Evolutionary conservation across 2,797 vertebrate species (phyloP).

Genomic region (Malacoraja senta): DNA sequence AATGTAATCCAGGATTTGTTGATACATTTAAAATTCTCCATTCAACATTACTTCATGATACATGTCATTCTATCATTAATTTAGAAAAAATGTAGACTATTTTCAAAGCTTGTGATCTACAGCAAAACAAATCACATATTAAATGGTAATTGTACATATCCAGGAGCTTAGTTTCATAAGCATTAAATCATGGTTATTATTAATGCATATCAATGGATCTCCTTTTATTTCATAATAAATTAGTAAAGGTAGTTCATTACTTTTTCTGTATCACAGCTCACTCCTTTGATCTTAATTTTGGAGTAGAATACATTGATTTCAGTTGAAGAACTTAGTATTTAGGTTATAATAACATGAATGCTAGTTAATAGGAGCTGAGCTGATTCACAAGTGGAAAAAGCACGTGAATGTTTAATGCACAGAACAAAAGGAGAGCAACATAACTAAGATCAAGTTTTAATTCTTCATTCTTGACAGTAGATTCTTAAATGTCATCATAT

Average conservation of each 20-base stretch:
- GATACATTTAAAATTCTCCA: neutral
- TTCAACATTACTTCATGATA: neutral
- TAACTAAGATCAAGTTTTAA: neutral
- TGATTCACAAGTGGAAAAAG: neutral
- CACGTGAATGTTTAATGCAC: slow-evolving; percentile 4
- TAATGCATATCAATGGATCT: neutral
- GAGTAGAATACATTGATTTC: neutral
- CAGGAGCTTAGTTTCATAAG: neutral
- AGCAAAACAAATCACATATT: neutral
- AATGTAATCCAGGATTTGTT: neutral
- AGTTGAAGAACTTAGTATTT: neutral
- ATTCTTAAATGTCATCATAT: neutral
- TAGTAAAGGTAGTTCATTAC: neutral
- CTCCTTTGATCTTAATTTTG: neutral
- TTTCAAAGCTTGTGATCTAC: neutral
- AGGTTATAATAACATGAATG: neutral
- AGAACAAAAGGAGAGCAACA: neutral
- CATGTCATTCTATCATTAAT: neutral
- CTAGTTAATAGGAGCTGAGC: neutral
- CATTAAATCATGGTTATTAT: neutral
- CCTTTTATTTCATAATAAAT: neutral
- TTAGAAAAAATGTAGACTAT: too few relatives aligned
- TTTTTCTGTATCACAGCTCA: neutral
- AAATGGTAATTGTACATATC: neutral
- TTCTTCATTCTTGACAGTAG: neutral